Percentiles rank a stretch among this genome's conserved stretches.
These are phyloP conservation scores for Junonia oenone DNA, from an alignment of 2,888 invertebrate genomes.

Conservation along the genomic window DNA sequence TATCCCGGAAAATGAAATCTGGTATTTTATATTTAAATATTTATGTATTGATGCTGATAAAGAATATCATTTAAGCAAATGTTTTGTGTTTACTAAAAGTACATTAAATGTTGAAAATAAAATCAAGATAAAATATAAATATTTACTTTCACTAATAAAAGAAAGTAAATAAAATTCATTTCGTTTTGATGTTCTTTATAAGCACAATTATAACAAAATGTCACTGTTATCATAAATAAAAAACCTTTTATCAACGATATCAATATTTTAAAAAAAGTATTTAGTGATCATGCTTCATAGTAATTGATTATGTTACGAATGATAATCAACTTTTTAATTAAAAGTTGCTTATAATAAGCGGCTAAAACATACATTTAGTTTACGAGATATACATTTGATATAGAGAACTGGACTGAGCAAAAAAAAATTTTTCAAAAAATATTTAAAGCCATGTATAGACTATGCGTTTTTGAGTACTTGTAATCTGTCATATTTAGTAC, in stretches of 20 bases:
- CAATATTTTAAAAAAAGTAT: not conserved
- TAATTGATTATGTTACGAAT: not conserved
- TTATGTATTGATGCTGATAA: not conserved
- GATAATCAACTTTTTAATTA: not conserved
- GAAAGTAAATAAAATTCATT: no score
- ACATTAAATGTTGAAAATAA: no score
- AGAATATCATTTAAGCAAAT: not conserved
- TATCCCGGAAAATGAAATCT: not conserved
- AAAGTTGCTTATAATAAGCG: conserved; percentile 10
- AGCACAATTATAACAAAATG: no score
- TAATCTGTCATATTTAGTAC: no score
- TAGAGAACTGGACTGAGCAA: not conserved
- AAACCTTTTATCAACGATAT: no score
- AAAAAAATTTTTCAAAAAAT: no score
- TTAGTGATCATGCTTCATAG: not conserved
- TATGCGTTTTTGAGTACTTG: no score
- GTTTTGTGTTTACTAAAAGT: not conserved
- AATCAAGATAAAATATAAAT: no score
- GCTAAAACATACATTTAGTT: conserved; percentile 11
- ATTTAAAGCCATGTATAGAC: no score
- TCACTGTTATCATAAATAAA: no score
- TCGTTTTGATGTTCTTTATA: no score
- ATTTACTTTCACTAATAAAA: no score
- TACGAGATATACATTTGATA: conserved; percentile 12
- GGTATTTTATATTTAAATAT: not conserved